A percentile compares a stretch with the other conserved stretches of the same genome.
Evolutionary conservation across 2,888 invertebrate genomes (phyloP).

Genomic region (Eurytoma adleriae): DNA sequence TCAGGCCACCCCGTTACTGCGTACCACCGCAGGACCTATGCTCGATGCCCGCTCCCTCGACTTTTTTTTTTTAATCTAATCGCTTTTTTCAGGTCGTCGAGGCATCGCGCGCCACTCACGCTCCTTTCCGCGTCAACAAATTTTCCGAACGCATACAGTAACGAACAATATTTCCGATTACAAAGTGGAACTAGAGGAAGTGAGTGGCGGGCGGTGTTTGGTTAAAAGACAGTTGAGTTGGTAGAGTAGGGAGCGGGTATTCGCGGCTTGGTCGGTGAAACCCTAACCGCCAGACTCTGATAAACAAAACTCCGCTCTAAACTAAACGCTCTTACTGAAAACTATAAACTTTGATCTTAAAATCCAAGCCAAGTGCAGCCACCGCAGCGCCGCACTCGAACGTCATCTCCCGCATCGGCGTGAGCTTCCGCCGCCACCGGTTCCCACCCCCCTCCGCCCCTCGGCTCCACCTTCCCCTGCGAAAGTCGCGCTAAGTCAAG

Average conservation of each 20-base stretch:
- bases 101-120: neutral
- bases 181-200: neutral
- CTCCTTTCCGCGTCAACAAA: too few species aligned
- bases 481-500: slow-evolving; percentile 1
- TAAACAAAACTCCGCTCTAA: slow-evolving; percentile 57
- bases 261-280: slow-evolving; percentile 72
- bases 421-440: neutral
- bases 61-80: slow-evolving; percentile 31
- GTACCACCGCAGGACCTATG: slow-evolving; percentile 74
- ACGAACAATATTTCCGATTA: neutral
- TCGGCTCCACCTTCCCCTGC: neutral
- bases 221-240: neutral
- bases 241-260: slow-evolving; percentile 67
- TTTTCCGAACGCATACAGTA: too few species aligned
- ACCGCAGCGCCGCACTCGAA: neutral
- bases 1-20: slow-evolving; percentile 76
- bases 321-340: slow-evolving; percentile 52
- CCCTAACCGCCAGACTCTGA: slow-evolving; percentile 69
- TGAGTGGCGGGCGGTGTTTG: neutral
- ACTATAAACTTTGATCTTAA: slow-evolving; percentile 31
- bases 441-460: neutral
- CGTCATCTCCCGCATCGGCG: neutral
- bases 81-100: slow-evolving; percentile 24
- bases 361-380: neutral
- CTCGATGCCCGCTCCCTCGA: slow-evolving; percentile 70